These are phyloP conservation scores for Diadema setosum DNA, from an alignment of 35 echinoderm and acorn worm genomes.

Conservation along the genomic window DNA sequence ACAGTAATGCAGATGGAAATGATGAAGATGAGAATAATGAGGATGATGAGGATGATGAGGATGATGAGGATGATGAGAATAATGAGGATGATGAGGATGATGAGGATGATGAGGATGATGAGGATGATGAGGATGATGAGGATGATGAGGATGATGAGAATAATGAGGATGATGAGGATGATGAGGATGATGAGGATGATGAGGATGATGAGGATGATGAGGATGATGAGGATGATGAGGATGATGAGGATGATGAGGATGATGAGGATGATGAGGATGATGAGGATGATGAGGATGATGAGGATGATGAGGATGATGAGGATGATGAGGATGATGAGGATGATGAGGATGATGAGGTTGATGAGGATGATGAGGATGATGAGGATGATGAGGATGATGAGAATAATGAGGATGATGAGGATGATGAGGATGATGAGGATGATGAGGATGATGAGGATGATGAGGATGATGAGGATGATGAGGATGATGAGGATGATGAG, in stretches of 20 bases:
- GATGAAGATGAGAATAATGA: neutral
- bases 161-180: neutral
- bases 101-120: neutral
- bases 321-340: neutral
- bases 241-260: neutral
- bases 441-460: neutral
- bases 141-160: neutral
- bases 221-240: neutral
- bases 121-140: neutral
- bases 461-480: too few species aligned
- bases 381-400: neutral
- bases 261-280: neutral
- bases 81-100: neutral
- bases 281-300: neutral
- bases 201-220: neutral
- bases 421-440: slow-evolving; percentile 1
- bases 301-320: neutral
- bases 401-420: neutral
- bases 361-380: neutral
- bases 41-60: neutral
- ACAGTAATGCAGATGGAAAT: neutral
- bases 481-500: too few species aligned
- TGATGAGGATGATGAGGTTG: neutral
- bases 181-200: neutral
- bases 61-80: neutral